A percentile compares a stretch with the other conserved stretches of the same genome.
These are phyloP conservation scores for Calameuta idolon DNA, from an alignment of 2,888 invertebrate species.

Conservation along the genomic window DNA sequence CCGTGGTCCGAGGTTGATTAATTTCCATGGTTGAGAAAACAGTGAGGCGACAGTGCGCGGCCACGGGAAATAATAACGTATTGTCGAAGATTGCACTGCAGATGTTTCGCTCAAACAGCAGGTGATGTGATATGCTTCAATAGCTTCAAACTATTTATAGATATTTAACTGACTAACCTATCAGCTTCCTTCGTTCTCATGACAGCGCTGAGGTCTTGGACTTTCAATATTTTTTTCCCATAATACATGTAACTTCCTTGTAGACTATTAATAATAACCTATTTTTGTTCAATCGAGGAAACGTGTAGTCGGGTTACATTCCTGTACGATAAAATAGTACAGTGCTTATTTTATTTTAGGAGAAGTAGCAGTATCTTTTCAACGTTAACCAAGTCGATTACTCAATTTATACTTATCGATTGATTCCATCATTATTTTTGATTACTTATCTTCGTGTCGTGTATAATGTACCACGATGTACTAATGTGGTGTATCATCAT, in stretches of 20 bases:
- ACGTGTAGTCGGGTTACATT: neutral
- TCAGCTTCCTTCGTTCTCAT: slow-evolving; percentile 3
- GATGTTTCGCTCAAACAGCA: slow-evolving; percentile 48
- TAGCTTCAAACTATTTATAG: slow-evolving; percentile 55
- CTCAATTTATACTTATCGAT: neutral
- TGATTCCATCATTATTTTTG: neutral
- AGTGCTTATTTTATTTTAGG: neutral
- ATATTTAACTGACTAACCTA: slow-evolving; percentile 24
- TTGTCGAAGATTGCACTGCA: slow-evolving; percentile 40
- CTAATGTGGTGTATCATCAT: neutral
- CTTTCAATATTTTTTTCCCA: slow-evolving; percentile 1
- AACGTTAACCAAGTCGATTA: neutral
- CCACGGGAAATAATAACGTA: slow-evolving; percentile 51
- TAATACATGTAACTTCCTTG: neutral
- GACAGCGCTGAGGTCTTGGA: neutral
- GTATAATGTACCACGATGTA: too few relatives aligned
- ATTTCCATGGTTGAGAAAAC: slow-evolving; percentile 63
- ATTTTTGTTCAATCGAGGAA: neutral
- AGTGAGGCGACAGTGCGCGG: slow-evolving; percentile 57
- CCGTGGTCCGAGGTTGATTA: slow-evolving; percentile 57
- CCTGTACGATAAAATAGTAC: neutral
- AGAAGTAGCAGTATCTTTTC: neutral
- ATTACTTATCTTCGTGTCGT: neutral
- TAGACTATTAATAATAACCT: neutral
- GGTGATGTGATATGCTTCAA: slow-evolving; percentile 63